These are phyloP conservation scores for Myiopsitta monachus DNA, from an alignment of 2,113 vertebrate species.

Conservation along the genomic window DNA sequence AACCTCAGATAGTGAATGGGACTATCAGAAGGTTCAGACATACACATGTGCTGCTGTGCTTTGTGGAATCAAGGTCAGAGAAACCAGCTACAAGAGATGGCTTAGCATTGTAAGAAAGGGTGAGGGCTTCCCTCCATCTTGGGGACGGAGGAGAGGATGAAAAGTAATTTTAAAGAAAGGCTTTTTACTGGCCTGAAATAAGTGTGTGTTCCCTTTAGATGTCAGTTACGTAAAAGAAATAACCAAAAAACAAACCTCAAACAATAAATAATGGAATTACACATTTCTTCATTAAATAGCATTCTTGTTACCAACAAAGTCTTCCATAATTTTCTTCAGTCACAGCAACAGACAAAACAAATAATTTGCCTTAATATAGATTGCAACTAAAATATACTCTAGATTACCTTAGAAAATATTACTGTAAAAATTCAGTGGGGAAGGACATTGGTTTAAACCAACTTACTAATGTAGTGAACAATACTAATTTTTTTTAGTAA, in stretches of 20 bases:
- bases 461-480: slow-evolving; percentile 20
- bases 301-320: slow-evolving; percentile 72
- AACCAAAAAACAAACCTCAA: slow-evolving; percentile 70
- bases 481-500: not conserved
- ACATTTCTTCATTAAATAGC: slow-evolving; percentile 78
- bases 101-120: not conserved
- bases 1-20: not conserved
- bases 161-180: slow-evolving; percentile 11
- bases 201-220: slow-evolving; percentile 47
- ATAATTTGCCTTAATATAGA: slow-evolving; percentile 71
- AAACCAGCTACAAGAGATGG: slow-evolving; percentile 13
- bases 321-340: slow-evolving; percentile 70
- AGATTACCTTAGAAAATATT: slow-evolving; percentile 66
- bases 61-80: not conserved
- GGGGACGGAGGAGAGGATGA: not conserved
- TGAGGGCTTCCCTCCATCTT: not conserved
- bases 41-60: not conserved
- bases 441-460: slow-evolving; percentile 38
- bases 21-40: not conserved
- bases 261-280: slow-evolving; percentile 80
- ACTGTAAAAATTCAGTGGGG: slow-evolving; percentile 57
- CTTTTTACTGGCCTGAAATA: slow-evolving; percentile 46
- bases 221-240: slow-evolving; percentile 49
- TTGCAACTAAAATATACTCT: slow-evolving; percentile 69
- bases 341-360: slow-evolving; percentile 72